These are phyloP conservation scores for Merluccius polli DNA, from an alignment of 2,797 vertebrate genomes.

Conservation along the genomic window DNA sequence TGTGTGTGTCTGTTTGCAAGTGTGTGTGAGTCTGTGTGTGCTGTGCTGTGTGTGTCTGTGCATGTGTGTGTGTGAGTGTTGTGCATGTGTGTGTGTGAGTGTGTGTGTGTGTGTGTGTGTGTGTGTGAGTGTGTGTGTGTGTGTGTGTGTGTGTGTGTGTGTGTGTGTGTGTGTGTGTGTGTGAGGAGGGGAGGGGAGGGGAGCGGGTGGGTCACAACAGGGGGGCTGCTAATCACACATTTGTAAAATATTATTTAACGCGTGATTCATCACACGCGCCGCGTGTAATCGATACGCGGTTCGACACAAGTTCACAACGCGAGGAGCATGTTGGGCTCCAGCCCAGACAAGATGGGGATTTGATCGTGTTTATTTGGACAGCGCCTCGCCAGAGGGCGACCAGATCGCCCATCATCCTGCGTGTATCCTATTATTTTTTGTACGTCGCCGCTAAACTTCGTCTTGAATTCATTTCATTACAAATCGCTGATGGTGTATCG, in stretches of 20 bases:
- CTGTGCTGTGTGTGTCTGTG: no score
- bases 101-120: no score
- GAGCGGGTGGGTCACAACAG: slow-evolving; percentile 49
- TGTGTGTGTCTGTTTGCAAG: no score
- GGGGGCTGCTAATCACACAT: slow-evolving; percentile 55
- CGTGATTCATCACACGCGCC: slow-evolving; percentile 59
- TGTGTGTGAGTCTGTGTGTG: no score
- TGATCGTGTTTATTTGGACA: slow-evolving; percentile 31
- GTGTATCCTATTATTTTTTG: slow-evolving; percentile 17
- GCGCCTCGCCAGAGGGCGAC: slow-evolving; percentile 1
- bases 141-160: no score
- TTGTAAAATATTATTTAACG: slow-evolving; percentile 72
- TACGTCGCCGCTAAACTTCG: slow-evolving; percentile 16
- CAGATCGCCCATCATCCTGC: slow-evolving; percentile 14
- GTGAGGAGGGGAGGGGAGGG: neutral
- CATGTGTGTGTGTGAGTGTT: neutral
- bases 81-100: neutral
- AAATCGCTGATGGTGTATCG: slow-evolving; percentile 19
- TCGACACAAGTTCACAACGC: slow-evolving; percentile 36
- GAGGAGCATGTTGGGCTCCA: neutral
- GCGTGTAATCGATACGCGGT: slow-evolving; percentile 53
- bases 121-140: no score
- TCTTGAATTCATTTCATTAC: slow-evolving; percentile 25
- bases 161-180: no score
- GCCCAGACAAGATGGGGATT: slow-evolving; percentile 31